phyloP scores from a whole-genome alignment of 2,113 vertebrate species.

The Rhagologus leucostigma region DNA sequence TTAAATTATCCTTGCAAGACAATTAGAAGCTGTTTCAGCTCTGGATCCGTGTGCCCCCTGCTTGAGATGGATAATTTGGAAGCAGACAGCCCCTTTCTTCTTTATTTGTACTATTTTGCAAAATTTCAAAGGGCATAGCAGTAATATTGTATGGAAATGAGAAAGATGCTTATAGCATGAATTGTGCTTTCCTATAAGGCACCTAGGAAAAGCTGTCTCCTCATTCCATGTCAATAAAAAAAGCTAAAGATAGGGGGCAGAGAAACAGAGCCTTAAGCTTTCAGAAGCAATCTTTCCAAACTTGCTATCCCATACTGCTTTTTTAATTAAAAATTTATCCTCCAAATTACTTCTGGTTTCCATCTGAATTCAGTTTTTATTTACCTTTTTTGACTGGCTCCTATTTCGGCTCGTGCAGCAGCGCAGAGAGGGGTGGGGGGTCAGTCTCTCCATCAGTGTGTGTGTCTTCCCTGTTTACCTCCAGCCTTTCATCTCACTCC shows the following conservation, averaged over 20 bases:
- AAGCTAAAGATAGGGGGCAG: neutral
- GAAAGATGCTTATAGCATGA: neutral
- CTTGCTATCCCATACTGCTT: neutral
- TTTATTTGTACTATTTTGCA: neutral
- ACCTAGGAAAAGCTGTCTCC: neutral
- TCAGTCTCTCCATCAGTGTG: neutral
- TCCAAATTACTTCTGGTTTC: neutral
- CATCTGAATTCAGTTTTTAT: neutral
- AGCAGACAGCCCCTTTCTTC: neutral
- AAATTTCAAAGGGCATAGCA: neutral
- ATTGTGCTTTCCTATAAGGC: neutral
- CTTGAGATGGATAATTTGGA: neutral
- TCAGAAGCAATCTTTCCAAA: neutral
- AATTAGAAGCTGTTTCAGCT: neutral
- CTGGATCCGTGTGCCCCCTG: neutral
- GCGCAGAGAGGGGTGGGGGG: neutral
- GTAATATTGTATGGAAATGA: neutral
- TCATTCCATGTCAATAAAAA: neutral
- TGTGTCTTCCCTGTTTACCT: neutral
- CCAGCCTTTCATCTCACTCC: neutral
- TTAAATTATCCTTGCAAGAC: constrained; percentile 16
- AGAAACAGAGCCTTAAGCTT: neutral
- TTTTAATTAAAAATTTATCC: constrained; percentile 28
- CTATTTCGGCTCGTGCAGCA: neutral
- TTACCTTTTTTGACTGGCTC: neutral